Base-by-base conservation (phyloP, 2,113 vertebrate species). In the Lamprologus lemairii region DNA sequence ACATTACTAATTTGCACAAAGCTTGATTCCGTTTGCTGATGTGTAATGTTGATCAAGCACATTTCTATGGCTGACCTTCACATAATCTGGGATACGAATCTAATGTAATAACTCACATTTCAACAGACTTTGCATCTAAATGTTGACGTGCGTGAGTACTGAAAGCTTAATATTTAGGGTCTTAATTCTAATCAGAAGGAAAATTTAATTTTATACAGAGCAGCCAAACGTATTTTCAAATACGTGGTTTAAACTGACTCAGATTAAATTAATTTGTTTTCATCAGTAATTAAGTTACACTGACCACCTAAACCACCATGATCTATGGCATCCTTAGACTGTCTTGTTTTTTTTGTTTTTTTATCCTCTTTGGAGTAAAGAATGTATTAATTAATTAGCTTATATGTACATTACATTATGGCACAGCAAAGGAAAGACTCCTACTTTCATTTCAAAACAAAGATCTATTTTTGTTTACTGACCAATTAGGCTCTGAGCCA, bases 1-100 rank as follows among this genome's bases (percentile, higher is more conserved):
- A 78, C 73, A 90, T 65, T 11, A 35, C 89, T 92, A 58, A 95
- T 95, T 94, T 95, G 58, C 89, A 91, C 88, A 88, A 86, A 89
- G 88, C 88, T 88, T 55, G 91, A 91, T 91, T 93, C 63, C 79
- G 63, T 86, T 83, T n/a, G 83, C 71, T 80, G 87, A 86, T 78
- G 71, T 58, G 7, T 65, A 57, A n/a, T 71, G 42, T 78, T 88
- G 87, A 91, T 89, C 80, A 45, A 75, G 42, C 49, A 28, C 75
- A 82, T 80, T 58, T 78, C 31, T 23, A 1, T 80, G 6, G 40
- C 80, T 53, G 12, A 91, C 81, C 47, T 86, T 79, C 54, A 81
- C 13, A 53, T 57, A 17, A 83, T 81, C 71, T 60, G 49, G 82
- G 33, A 73, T 81, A 35, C 35, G 16, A 16, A 26, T 71, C 79